These are phyloP conservation scores for Chymomyza caudatula DNA, from an alignment of 2,888 invertebrate genomes.

Conservation along the genomic window DNA sequence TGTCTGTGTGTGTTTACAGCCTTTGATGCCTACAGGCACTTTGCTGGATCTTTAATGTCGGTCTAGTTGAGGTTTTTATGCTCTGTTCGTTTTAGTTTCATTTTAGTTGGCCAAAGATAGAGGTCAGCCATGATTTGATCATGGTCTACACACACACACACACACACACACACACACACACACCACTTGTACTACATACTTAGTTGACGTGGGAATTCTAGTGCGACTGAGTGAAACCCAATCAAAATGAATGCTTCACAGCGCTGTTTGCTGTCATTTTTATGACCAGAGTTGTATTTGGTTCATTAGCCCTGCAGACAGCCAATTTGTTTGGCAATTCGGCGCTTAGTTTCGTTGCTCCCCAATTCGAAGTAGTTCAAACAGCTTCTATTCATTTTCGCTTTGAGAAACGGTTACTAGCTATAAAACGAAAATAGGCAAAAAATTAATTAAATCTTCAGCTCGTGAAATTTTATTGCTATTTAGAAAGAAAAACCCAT, in stretches of 20 bases:
- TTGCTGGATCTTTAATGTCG: constrained; percentile 63
- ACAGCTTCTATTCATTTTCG: too few relatives aligned
- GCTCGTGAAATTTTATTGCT: constrained; percentile 15
- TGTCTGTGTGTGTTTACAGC: constrained; percentile 10
- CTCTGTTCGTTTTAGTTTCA: background rate
- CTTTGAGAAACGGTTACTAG: background rate
- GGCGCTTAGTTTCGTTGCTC: too few relatives aligned
- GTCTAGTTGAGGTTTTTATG: constrained; percentile 56
- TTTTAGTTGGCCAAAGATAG: constrained; percentile 29
- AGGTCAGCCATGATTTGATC: constrained; percentile 64
- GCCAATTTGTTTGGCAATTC: background rate
- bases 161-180: background rate
- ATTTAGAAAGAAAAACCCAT: constrained; percentile 12
- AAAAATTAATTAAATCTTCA: constrained; percentile 23
- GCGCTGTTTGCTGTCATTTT: constrained; percentile 38
- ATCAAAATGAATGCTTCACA: constrained; percentile 40
- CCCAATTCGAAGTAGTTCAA: too few relatives aligned
- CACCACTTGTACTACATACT: constrained; percentile 8
- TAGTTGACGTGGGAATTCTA: constrained; percentile 61
- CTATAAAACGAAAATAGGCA: constrained; percentile 1
- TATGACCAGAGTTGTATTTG: constrained; percentile 64
- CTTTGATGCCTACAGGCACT: constrained; percentile 14
- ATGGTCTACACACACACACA: constrained; percentile 10
- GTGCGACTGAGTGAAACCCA: constrained; percentile 20
- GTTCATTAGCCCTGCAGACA: constrained; percentile 64